A percentile compares a stretch with the other conserved stretches of the same genome.
phyloP scores from a whole-genome alignment of 2,888 invertebrate species.

The Pandemis corylana region DNA sequence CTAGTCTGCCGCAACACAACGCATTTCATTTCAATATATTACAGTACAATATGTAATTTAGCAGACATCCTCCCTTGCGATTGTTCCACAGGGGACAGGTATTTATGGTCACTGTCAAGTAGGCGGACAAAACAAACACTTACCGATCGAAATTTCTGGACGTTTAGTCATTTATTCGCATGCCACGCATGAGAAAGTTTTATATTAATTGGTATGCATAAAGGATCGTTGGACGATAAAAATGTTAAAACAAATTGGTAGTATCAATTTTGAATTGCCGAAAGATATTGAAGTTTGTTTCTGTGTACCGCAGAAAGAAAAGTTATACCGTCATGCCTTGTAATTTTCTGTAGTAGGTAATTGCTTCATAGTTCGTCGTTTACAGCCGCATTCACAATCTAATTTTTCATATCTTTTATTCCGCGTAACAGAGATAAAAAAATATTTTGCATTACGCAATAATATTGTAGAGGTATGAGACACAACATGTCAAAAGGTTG shows the following conservation, averaged over 20 bases:
- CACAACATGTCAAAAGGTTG: constrained; percentile 43
- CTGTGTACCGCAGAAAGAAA: background rate
- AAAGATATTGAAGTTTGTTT: background rate
- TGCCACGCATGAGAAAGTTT: constrained; percentile 24
- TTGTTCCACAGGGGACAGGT: constrained; percentile 59
- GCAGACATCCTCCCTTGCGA: constrained; percentile 67
- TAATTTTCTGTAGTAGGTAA: background rate
- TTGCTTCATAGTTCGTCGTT: too few relatives aligned
- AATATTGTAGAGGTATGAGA: constrained; percentile 23
- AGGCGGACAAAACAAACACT: constrained; percentile 46
- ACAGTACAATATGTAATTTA: constrained; percentile 77
- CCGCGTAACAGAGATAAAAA: background rate
- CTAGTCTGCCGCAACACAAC: constrained; percentile 64
- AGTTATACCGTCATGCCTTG: background rate
- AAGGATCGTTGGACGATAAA: constrained; percentile 3
- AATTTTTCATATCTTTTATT: background rate
- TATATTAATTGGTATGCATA: constrained; percentile 36
- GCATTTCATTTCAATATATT: constrained; percentile 80
- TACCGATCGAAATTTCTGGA: constrained; percentile 40
- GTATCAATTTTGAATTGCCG: background rate
- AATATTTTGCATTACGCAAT: constrained; percentile 1
- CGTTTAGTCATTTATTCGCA: constrained; percentile 34
- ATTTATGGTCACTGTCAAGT: constrained; percentile 61
- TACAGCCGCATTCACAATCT: too few relatives aligned
- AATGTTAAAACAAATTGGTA: background rate